Evolutionary conservation across 2,888 invertebrate genomes (phyloP), one percentile per base, ranked within the genome.

Genomic region (Drepanosiphum platanoidis): DNA sequence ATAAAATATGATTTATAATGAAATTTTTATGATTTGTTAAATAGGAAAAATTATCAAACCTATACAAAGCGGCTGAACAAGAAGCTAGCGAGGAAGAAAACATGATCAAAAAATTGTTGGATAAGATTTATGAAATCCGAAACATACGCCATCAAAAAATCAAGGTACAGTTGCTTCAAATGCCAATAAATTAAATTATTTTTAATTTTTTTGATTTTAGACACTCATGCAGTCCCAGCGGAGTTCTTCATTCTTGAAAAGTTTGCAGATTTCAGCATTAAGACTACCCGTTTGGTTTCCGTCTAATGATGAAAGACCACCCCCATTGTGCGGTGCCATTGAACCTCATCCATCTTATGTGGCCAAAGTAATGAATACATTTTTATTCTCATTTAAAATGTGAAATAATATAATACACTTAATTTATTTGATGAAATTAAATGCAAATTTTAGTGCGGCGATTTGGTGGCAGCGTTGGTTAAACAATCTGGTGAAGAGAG

Each of bases 391-490:
- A 70, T n/a, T n/a, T 88, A 15, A 46, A 34, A 27, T 32, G 3
- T 64, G 22, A 72, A 4, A 39, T 15, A 30, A 42, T 42, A 27
- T 74, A 32, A 70, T 68, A 32, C 42, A 42, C 71, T 64, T 68
- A 46, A 83, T 87, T 87, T 22, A 18, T 52, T 52, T 32, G n/a
- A n/a, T n/a, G n/a, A n/a, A n/a, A 27, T 22, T n/a, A 86, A 46
- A 87, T 86, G 90, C n/a, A n/a, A n/a, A n/a, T 87, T 88, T 88
- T 91, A 95, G 91, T 92, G 94, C 39, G 97, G 98, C 2, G 98
- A 98, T 90, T 97, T 98, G 91, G 99, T 99, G 0, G 99, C 99
- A 0, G 99, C 99, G 0, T 90, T 96, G 64, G 97, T 96, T 0
- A 92, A 95, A 88, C 94, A 95, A 0, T 96, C 96, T 87, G 97